A percentile compares a stretch with the other conserved stretches of the same genome.
Evolutionary conservation across 2,797 vertebrate genomes (phyloP).

Genomic region (Emydoidea blandingii): DNA sequence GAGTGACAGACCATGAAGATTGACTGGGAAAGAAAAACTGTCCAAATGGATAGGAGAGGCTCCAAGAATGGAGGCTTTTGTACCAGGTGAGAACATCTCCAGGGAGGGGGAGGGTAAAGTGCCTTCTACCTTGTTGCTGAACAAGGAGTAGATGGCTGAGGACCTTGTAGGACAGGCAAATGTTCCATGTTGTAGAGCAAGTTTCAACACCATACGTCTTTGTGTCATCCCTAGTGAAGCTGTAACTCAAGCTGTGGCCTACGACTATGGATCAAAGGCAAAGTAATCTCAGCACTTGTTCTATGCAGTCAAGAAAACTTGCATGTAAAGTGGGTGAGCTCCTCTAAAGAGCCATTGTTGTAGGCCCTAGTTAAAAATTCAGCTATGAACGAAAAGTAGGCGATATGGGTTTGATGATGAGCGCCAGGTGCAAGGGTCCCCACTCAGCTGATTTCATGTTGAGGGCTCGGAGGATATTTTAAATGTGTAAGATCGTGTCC

Average conservation of each 20-base stretch:
- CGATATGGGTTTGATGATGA: neutral
- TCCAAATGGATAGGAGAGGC: neutral
- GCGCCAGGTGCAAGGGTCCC: neutral
- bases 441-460: neutral
- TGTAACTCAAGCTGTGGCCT: neutral
- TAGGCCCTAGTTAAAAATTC: neutral
- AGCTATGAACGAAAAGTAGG: neutral
- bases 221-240: neutral
- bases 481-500: no score
- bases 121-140: neutral
- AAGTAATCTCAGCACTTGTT: accelerated
- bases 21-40: neutral
- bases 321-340: neutral
- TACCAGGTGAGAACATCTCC: neutral
- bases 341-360: neutral
- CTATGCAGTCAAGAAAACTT: neutral
- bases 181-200: neutral
- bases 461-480: neutral
- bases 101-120: neutral
- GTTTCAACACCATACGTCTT: neutral
- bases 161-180: neutral
- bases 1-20: neutral
- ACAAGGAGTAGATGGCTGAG: neutral
- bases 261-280: neutral
- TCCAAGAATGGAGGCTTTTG: neutral